A percentile compares a stretch with the other conserved stretches of the same genome.
These are phyloP conservation scores for Drosophila ohnishii DNA, from an alignment of 1,140 invertebrate genomes.

Conservation along the genomic window DNA sequence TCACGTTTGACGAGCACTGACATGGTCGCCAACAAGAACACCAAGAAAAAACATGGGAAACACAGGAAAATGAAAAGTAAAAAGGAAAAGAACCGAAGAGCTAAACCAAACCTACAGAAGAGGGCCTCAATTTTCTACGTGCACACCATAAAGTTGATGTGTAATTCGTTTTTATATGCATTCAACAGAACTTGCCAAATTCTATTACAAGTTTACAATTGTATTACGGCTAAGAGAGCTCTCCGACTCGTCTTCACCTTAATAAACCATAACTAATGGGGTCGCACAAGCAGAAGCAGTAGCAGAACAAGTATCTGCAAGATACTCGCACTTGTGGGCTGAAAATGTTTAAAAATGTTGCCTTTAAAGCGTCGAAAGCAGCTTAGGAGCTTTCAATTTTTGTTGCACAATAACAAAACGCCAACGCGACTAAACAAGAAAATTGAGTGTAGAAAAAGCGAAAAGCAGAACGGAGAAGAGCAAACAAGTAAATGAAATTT, in stretches of 20 bases:
- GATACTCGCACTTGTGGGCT: constrained; percentile 16
- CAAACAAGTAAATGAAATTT: constrained; percentile 80
- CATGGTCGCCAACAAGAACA: constrained; percentile 25
- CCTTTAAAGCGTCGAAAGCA: constrained; percentile 49
- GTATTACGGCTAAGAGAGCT: constrained; percentile 52
- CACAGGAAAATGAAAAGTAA: constrained; percentile 28
- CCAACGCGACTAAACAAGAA: constrained; percentile 32
- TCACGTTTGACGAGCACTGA: constrained; percentile 75
- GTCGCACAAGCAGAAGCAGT: constrained; percentile 30
- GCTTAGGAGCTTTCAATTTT: constrained; percentile 44
- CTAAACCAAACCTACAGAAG: constrained; percentile 1
- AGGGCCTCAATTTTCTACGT: constrained; percentile 72
- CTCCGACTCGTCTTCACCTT: constrained; percentile 46
- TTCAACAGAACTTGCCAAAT: constrained; percentile 67
- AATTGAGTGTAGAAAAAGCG: constrained; percentile 55
- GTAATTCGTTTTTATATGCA: constrained; percentile 74
- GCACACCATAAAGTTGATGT: constrained; percentile 74
- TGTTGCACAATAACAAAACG: constrained; percentile 52
- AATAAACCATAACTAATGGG: constrained; percentile 78
- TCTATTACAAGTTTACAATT: constrained; percentile 78
- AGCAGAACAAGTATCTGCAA: constrained; percentile 13
- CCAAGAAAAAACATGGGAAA: constrained; percentile 11
- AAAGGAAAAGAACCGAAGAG: constrained; percentile 22
- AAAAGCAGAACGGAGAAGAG: constrained; percentile 52
- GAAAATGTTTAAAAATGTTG: constrained; percentile 12